Conservation (phyloP, 2,888 invertebrate genomes). For the Erynnis tages region DNA sequence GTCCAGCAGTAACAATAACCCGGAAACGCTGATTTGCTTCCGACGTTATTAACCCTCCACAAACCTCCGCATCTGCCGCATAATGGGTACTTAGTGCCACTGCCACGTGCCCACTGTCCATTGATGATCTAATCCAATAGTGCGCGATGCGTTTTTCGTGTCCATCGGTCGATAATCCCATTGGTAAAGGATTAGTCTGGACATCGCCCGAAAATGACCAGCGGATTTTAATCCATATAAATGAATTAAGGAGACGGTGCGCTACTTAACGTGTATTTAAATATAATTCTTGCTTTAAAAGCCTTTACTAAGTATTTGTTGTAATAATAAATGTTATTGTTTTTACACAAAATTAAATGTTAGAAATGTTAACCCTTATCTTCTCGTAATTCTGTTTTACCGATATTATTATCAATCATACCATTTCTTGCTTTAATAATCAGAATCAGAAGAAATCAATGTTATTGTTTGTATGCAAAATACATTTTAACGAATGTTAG, state of each 20-base stretch:
- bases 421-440: too few species aligned
- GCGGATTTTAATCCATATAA: slow-evolving; percentile 25
- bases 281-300: too few species aligned
- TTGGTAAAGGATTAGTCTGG: slow-evolving; percentile 59
- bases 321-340: too few species aligned
- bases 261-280: not conserved
- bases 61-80: slow-evolving; percentile 20
- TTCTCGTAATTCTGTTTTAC: too few species aligned
- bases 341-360: too few species aligned
- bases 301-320: too few species aligned
- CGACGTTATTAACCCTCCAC: slow-evolving; percentile 9
- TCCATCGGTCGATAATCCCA: slow-evolving; percentile 59
- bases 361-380: too few species aligned
- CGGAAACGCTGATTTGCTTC: slow-evolving; percentile 27
- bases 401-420: too few species aligned
- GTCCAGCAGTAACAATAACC: slow-evolving; percentile 25
- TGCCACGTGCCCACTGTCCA: slow-evolving; percentile 45
- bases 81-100: not conserved
- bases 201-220: slow-evolving; percentile 46
- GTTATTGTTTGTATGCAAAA: too few species aligned
- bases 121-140: slow-evolving; percentile 59
- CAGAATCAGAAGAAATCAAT: too few species aligned
- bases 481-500: too few species aligned
- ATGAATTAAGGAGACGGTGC: slow-evolving; percentile 15
- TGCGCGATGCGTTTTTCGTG: slow-evolving; percentile 62